Base-by-base conservation (phyloP, 2,888 invertebrate genomes). In the Epirrhoe alternata region DNA sequence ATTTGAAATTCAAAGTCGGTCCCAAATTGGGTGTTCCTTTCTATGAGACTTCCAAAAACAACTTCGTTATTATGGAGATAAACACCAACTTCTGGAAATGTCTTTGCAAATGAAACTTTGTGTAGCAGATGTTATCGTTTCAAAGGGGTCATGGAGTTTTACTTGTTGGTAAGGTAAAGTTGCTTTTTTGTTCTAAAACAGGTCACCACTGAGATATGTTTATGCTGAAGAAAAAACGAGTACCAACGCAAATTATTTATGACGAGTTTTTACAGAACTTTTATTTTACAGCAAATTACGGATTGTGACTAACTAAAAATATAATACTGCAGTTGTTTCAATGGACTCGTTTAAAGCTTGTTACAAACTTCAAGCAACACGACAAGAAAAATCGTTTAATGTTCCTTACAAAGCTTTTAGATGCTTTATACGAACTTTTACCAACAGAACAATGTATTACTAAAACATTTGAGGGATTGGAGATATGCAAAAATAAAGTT, bases 1-100 rank as follows among this genome's bases (percentile, higher is more conserved):
- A 65, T 78, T 70, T 65, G 60, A 69, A 71, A 63, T 68, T 74
- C 66, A 72, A 70, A 70, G 62, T 17, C 68, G 54, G 47, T 24
- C 50, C 56, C 62, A 52, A 68, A 69, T 67, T 62, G 57, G 68
- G 58, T 63, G 49, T 60, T 67, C 38, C 57, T 53, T 60, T 47
- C 33, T 33, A 45, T 60, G 16, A 14, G 42, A 56, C 50, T 52
- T 63, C 57, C 24, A n/a, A 47, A 61, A 50, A 61, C 35, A 63
- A 63, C 54, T 66, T 56, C n/a, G 55, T 72, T 66, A 54, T 64
- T 71, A 59, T 47, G 16, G 33, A 58, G 17, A 57, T 63, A 65
- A 64, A 64, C 64, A 61, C 47, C 47, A 65, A 61, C 61, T 57
- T 60, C 24, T 65, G 16, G 33, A 59, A 59, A 38, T 53, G 35